These are phyloP conservation scores for Synaphobranchus kaupii DNA, from an alignment of 2,797 vertebrate genomes.

Conservation along the genomic window DNA sequence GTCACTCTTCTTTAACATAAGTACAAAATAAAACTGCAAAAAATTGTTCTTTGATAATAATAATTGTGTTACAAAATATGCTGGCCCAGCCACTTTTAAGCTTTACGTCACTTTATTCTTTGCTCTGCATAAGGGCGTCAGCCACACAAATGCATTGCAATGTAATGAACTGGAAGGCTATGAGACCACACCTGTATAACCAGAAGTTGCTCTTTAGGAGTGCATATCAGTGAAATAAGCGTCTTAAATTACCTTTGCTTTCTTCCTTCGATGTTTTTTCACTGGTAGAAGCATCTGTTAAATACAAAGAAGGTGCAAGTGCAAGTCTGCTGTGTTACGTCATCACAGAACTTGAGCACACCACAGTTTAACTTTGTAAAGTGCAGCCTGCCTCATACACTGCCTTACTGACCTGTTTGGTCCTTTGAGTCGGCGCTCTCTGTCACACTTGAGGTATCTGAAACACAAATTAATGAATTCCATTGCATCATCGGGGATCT, in stretches of 20 bases:
- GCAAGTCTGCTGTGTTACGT: background rate
- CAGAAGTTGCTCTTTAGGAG: background rate
- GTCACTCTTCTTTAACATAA: too few relatives aligned
- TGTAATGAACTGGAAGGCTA: too few relatives aligned
- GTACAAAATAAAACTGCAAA: too few relatives aligned
- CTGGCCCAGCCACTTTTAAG: background rate
- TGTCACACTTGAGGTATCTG: slow-evolving; percentile 2
- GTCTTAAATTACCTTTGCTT: background rate
- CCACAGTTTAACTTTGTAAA: background rate
- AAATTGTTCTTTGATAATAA: background rate
- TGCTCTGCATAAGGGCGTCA: too few relatives aligned
- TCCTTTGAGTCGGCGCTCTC: slow-evolving; percentile 4
- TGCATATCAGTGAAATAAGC: background rate
- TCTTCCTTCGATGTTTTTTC: slow-evolving; percentile 23
- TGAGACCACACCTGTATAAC: too few relatives aligned
- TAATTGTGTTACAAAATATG: background rate
- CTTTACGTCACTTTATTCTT: too few relatives aligned
- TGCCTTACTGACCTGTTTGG: slow-evolving; percentile 16
- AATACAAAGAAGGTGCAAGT: background rate
- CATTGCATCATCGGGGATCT: background rate
- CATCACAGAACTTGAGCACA: background rate
- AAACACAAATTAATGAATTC: background rate
- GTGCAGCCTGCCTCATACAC: background rate
- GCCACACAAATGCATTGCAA: too few relatives aligned
- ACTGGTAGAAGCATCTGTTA: background rate